Percentiles rank a stretch among this genome's conserved stretches.
These are phyloP conservation scores for Ceramica pisi DNA, from an alignment of 2,888 invertebrate genomes.

Conservation along the genomic window DNA sequence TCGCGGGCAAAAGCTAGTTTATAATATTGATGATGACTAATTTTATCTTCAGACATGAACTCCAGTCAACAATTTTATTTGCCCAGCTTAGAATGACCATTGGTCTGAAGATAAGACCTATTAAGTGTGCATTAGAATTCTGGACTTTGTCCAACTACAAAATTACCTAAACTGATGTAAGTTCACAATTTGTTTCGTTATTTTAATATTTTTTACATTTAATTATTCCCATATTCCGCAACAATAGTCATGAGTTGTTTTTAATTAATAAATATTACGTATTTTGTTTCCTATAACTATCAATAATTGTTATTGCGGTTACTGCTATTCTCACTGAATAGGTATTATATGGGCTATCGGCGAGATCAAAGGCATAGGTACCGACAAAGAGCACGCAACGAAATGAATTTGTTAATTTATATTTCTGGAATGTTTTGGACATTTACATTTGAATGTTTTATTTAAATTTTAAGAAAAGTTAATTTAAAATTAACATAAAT, in stretches of 20 bases:
- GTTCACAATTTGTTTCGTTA: neutral
- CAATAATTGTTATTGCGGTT: conserved; percentile 56
- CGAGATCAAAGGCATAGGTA: conserved; percentile 54
- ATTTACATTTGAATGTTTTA: conserved; percentile 38
- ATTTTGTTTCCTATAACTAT: conserved; percentile 57
- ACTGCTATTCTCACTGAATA: conserved; percentile 51
- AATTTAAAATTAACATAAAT: conserved; percentile 41
- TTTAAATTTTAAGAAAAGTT: conserved; percentile 13
- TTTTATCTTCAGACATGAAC: neutral
- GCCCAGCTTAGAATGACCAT: neutral
- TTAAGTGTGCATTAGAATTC: neutral
- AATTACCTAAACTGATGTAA: conserved; percentile 11
- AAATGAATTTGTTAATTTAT: conserved; percentile 31
- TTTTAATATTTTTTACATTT: conserved; percentile 5
- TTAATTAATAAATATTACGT: conserved; percentile 43
- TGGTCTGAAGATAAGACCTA: conserved; percentile 3
- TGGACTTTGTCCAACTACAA: conserved; percentile 3
- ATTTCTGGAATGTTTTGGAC: conserved; percentile 38
- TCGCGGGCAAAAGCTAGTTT: neutral
- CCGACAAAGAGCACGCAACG: conserved; percentile 47
- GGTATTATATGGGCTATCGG: conserved; percentile 58
- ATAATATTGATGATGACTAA: neutral
- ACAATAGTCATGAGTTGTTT: conserved; percentile 22
- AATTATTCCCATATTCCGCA: conserved; percentile 31
- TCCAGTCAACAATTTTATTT: neutral